A percentile compares a stretch with the other conserved stretches of the same genome.
phyloP scores from a whole-genome alignment of 64 coral and sea anemone genomes.

The Dendronephthya gigantea region DNA sequence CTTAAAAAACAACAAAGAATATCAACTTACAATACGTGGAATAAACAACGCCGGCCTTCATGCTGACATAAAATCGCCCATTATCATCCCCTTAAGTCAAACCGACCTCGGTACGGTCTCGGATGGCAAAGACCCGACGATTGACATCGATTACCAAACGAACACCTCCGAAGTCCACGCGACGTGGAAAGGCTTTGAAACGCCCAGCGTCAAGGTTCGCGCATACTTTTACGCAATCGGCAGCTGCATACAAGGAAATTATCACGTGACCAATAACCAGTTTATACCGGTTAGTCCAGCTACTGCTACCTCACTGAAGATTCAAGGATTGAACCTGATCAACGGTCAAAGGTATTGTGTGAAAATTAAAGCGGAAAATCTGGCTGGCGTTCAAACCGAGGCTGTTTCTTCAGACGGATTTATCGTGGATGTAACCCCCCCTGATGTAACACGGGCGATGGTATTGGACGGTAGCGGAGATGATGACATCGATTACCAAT shows the following conservation, averaged over 20 bases:
- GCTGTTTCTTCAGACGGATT: conserved; percentile 63
- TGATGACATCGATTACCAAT: conserved; percentile 74
- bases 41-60: neutral
- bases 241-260: neutral
- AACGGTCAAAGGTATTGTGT: conserved; percentile 3
- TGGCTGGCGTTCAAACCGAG: conserved; percentile 48
- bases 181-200: neutral
- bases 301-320: neutral
- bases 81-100: neutral
- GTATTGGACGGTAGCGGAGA: conserved; percentile 58
- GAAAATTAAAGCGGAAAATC: conserved; percentile 55
- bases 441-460: conserved; percentile 41
- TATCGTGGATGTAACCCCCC: conserved; percentile 50
- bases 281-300: neutral
- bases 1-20: neutral
- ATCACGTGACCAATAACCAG: conserved; percentile 6
- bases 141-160: neutral
- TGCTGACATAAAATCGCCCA: neutral
- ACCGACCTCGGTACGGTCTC: neutral
- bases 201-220: neutral
- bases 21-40: neutral
- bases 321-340: neutral
- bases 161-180: neutral
- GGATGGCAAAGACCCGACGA: neutral
- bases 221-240: neutral